Base-by-base conservation (phyloP, 1,140 invertebrate genomes). In the Pectinophora gossypiella region DNA sequence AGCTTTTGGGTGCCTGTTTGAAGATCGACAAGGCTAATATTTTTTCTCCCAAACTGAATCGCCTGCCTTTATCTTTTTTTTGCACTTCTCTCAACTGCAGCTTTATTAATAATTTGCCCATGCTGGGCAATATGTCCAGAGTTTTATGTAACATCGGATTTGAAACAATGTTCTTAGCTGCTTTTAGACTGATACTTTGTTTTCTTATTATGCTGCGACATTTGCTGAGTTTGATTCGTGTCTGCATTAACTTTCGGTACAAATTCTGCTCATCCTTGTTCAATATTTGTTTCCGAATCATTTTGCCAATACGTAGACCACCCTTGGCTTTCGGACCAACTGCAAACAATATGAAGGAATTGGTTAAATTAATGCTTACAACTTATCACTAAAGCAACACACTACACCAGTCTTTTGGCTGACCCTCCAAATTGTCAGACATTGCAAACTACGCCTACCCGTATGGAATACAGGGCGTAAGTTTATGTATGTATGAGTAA, bases 21-120 rank as follows among this genome's bases (percentile, higher is more conserved):
- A 46, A 51, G 3, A 61, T 51, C 1, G 47, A 32, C 15, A 61
- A 22, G 0, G 46, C 46, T 19, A 56, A 3, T 15, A 56, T 53
- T 54, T 61, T 61, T 48, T 61, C 51, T 22, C 54, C 13, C 15
- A 48, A 6, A 12, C 23, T 22, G 40, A 60, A 60, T 18, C 57
- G 32, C 2, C 52, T 23, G 1, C 57, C 51, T 22, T 46, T 48
- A 12, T 42, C 20, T 22, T 54, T 47, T 21, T 59, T 59, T 13
- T 18, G 13, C 3, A 16, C n/a, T 32, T 51, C 20, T 0, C 21
- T 43, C 10, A 51, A 43, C 18, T 51, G 49, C 38, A 51, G 21
- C 9, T 13, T 7, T 13, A 27, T 51, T 6, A 57, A 44, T 18
- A 44, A 12, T 49, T 44, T 48, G 3, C 45, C 44, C 12, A 40